Base-by-base conservation (phyloP, 2,888 invertebrate genomes). In the Diploptera punctata region DNA sequence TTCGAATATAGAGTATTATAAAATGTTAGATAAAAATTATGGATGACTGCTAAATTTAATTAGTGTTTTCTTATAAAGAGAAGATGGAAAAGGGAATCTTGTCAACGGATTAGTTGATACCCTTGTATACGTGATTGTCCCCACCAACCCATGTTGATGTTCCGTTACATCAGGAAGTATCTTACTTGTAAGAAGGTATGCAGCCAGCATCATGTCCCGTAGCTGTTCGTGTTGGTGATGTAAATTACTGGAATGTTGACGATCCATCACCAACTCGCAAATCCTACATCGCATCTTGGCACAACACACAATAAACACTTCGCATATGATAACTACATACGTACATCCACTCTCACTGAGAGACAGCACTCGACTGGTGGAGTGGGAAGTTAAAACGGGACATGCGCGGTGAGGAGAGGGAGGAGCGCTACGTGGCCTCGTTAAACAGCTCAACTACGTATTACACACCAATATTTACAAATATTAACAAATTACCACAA, bases 141-240 rank as follows among this genome's bases (percentile, higher is more conserved):
- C n/a, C n/a, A n/a, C n/a, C 44, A 7, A 44, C 1, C 10, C 18
- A 44, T 44, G n/a, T 3, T 44, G 10, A 13, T 13, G 16, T 18
- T 5, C 5, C 47, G 10, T 47, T 47, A 47, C 47, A 47, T 4
- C 47, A 21, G 21, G 52, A 21, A 52, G 52, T 5, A 21, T 29
- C 57, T 85, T 85, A 89, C 89, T 89, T 89, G 86, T 85, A 78
- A 89, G 85, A 81, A 89, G 84, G 83, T 88, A 89, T 77, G 89
- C 88, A 76, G 88, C 87, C 78, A 89, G 83, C 84, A 89, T 86
- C 85, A 89, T 86, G 81, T 89, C 88, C 83, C 87, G 87, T 79
- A 89, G 84, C 80, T 88, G 88, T 81, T 79, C 85, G n/a, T 68
- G 68, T 2, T 65, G 38, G n/a, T 43, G 65, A 43, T 65, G 38